Percentiles rank a stretch among this genome's conserved stretches.
Conservation (phyloP, 2,888 invertebrate genomes). For the Invenusta paracnida region DNA sequence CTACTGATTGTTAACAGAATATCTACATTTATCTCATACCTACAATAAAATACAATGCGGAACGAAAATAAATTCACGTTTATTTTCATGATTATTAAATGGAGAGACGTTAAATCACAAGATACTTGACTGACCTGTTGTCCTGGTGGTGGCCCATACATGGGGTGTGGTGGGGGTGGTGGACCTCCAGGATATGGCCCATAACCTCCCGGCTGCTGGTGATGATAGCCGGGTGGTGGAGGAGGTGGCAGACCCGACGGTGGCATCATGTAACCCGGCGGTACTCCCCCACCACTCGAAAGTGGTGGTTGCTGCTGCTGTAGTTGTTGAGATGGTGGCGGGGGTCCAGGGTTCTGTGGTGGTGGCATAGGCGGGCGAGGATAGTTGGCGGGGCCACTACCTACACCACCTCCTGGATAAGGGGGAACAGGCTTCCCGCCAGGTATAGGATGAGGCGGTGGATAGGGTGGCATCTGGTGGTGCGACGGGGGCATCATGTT, state of each 20-base stretch:
- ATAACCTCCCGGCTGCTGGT: background rate
- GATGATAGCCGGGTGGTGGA: background rate
- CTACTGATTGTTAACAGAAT: no score
- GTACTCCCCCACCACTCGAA: no score
- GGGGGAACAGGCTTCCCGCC: background rate
- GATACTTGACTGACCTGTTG: background rate
- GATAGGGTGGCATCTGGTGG: background rate
- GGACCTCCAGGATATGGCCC: background rate
- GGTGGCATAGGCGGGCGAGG: background rate
- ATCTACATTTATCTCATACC: no score
- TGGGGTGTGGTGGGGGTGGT: background rate
- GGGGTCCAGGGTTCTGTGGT: background rate
- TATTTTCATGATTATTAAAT: no score
- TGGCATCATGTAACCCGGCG: background rate
- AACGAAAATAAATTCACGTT: no score
- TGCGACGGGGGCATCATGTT: constrained; percentile 15
- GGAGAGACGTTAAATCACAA: no score
- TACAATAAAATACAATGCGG: no score
- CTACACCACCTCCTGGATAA: background rate
- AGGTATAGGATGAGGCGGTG: background rate
- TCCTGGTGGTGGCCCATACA: constrained; percentile 5
- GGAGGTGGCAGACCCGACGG: background rate
- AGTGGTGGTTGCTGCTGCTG: background rate
- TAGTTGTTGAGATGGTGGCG: background rate
- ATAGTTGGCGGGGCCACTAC: background rate